Evolutionary conservation across 2,113 vertebrate genomes (phyloP).

Genomic region (Lagopus muta): DNA sequence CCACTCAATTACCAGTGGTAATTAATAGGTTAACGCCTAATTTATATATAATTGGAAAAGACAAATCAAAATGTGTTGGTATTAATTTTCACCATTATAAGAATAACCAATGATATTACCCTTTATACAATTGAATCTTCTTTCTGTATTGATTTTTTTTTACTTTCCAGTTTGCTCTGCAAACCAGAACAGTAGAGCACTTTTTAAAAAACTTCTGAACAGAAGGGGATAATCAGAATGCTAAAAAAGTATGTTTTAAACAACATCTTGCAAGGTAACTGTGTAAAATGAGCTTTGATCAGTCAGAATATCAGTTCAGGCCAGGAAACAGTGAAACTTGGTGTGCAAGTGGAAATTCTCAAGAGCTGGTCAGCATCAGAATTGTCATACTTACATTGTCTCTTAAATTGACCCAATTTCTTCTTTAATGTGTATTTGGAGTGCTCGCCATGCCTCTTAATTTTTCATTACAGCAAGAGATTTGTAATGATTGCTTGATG

Average conservation of each 20-base stretch:
- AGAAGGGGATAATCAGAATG: not conserved
- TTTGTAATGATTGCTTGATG: slow-evolving; percentile 8
- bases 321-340: not conserved
- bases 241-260: not conserved
- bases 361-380: not conserved
- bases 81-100: not conserved
- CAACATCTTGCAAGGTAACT: not conserved
- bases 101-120: not conserved
- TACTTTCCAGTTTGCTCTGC: not conserved
- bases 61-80: not conserved
- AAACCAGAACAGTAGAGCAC: not conserved
- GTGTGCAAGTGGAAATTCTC: not conserved
- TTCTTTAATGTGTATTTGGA: not conserved
- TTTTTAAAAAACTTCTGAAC: too few species aligned
- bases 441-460: not conserved
- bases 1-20: not conserved
- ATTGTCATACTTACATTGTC: fast-evolving
- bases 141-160: not conserved
- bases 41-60: slow-evolving; percentile 16
- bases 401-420: not conserved
- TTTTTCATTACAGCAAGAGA: slow-evolving; percentile 9
- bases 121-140: not conserved
- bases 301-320: not conserved
- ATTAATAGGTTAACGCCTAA: not conserved
- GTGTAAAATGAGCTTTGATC: not conserved